Evolutionary conservation across 2,113 vertebrate genomes (phyloP).

Genomic region (Phasianus colchicus): DNA sequence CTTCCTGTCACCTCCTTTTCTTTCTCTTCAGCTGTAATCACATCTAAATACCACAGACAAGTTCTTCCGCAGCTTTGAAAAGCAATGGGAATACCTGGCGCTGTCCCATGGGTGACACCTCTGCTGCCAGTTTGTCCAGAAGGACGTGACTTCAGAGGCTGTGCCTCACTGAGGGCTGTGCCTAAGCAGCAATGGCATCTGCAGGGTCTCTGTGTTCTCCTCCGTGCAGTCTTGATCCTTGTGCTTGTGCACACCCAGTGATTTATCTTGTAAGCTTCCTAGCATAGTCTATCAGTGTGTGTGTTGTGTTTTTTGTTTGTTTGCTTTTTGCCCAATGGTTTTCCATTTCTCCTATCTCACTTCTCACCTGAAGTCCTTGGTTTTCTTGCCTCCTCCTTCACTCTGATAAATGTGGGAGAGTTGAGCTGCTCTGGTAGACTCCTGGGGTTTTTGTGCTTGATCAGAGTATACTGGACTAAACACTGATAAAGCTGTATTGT

Average conservation of each 20-base stretch:
- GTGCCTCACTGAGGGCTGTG: rapidly evolving
- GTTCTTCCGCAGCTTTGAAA: neutral
- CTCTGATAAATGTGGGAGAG: neutral
- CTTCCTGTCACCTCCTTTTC: slow-evolving; percentile 49
- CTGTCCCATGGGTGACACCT: neutral
- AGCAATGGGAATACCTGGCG: neutral
- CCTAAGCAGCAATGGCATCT: neutral
- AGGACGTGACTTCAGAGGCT: neutral
- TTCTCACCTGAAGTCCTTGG: neutral
- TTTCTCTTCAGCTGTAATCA: neutral
- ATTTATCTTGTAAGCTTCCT: neutral
- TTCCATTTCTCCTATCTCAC: neutral
- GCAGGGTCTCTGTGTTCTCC: no score
- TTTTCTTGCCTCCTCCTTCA: neutral
- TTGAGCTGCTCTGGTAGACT: rapidly evolving
- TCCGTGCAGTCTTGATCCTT: rapidly evolving
- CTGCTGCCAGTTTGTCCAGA: neutral
- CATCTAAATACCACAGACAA: neutral
- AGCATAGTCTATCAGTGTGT: neutral
- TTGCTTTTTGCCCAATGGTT: neutral
- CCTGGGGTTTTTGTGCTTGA: neutral
- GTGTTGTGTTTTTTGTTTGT: neutral
- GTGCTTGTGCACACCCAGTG: rapidly evolving
- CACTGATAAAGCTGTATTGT: neutral
- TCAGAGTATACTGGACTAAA: neutral